phyloP scores from a whole-genome alignment of 2,888 invertebrate genomes.

The Zonitis immaculata region DNA sequence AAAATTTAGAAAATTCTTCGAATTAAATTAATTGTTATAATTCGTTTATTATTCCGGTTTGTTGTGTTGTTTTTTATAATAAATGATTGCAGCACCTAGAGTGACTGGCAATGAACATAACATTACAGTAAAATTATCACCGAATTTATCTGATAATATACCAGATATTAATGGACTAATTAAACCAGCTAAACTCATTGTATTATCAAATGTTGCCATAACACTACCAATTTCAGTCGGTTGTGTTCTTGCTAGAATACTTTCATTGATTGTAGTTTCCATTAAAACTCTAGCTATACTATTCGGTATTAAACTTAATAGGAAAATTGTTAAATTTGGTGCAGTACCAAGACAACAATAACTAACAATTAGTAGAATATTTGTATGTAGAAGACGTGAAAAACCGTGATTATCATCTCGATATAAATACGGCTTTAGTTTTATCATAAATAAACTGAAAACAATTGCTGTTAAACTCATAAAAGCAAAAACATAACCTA shows the following conservation, averaged over 20 bases:
- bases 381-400: constrained; percentile 8
- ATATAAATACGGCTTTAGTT: constrained; percentile 8
- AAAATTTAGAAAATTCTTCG: constrained; percentile 8
- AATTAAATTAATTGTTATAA: no score
- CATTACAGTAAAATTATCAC: constrained; percentile 2
- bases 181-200: constrained; percentile 9
- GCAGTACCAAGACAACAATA: constrained; percentile 6
- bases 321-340: constrained; percentile 1
- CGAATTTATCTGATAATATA: constrained; percentile 6
- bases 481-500: constrained; percentile 11
- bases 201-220: constrained; percentile 14
- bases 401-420: constrained; percentile 5
- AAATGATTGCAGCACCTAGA: not conserved
- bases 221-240: constrained; percentile 12
- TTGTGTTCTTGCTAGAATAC: constrained; percentile 6
- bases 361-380: not conserved
- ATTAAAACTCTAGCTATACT: not conserved
- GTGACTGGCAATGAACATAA: constrained; percentile 7
- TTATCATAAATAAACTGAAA: constrained; percentile 4
- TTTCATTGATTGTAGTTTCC: constrained; percentile 11
- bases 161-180: constrained; percentile 11
- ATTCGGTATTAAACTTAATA: constrained; percentile 2
- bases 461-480: constrained; percentile 5
- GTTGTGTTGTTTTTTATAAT: not conserved
- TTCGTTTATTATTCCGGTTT: not conserved